Evolutionary conservation across 2,113 vertebrate species (phyloP), one percentile per base, ranked within the genome.

Genomic region (Pygoscelis antarcticus): DNA sequence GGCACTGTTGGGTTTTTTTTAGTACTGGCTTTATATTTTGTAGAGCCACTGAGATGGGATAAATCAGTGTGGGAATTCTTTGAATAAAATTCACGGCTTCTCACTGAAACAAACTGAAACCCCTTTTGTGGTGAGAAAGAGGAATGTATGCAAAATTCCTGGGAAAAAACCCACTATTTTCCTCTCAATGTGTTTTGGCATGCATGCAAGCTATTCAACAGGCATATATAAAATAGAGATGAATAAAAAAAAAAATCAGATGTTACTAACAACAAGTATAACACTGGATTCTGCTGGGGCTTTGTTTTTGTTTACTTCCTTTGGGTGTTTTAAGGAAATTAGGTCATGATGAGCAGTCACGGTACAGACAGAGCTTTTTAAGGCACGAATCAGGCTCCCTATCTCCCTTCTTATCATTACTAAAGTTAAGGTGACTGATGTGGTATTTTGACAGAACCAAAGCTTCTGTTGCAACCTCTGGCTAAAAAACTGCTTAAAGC

Each of bases 201-300:
- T 22, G 27, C 6, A 4, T 0, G 0, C 1, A 5, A 78, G 32
- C 60, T 84, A 0, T 11, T 79, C 27, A 26, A 8, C 8, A 11
- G 26, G 15, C 29, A 29, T 11, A 15, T 16, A 13, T 22, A 44
- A 62, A 76, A 19, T 10, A 40, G 54, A 69, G 40, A 40, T 17
- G 42, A 87, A 17, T 16, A 55, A 44, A 57, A 72, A 87, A 87
- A 90, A 87, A 88, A 84, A 49, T 44, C 21, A 16, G 34, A 13
- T n/a, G 47, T 71, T 70, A 26, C 46, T 18, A 25, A 52, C 55
- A 83, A 11, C 11, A 26, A 47, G 47, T 54, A 42, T 16, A 69
- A 38, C 36, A 18, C 1, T 12, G n/a, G 38, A 8, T 69, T 74
- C 49, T 84, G 23, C 65, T n/a, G 22, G n/a, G 34, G 23, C 15